Evolutionary conservation across 2,888 invertebrate species (phyloP), one percentile per base, ranked within the genome.

Genomic region (Agrotis segetum): DNA sequence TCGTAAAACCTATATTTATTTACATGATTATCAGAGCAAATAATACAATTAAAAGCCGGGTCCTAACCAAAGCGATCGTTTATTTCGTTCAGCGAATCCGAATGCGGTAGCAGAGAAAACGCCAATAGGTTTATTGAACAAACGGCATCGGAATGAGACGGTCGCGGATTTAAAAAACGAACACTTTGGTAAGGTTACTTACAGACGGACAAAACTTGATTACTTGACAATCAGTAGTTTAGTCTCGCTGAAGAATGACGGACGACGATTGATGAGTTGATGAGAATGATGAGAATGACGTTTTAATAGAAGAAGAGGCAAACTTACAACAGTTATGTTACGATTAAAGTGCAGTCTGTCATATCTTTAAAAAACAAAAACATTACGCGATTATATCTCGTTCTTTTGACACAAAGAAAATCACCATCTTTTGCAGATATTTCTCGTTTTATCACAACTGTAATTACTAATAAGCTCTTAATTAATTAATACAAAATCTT

Each of bases 391-490:
- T 49, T 47, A n/a, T 34, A 58, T 24, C 40, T 40, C 16, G 5
- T 19, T 3, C 16, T 34, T 14, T 14, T 21, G 13, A 40, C 13
- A 21, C 44, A 59, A 53, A 63, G 7, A 16, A 59, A 53, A n/a
- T 13, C 17, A 55, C 59, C 47, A 19, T 49, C 1, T 40, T 19
- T 44, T 34, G 40, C 21, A 61, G 29, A 62, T 44, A 52, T 52
- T 49, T 40, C 6, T 44, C 34, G 47, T 47, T 46, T 34, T 14
- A 71, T 46, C 17, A 67, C 40, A 19, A 50, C 60, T 64, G n/a
- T n/a, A 68, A 46, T 29, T 19, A 46, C 70, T 78, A 78, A 59
- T 76, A 78, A 78, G 78, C 78, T 78, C 78, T 66, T 78, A 81
- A 67, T 44, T 67, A 49, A 60, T 55, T 50, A 46, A 59, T 66